Evolutionary conservation across 2,113 vertebrate genomes (phyloP).

Genomic region (Maccullochella peelii): DNA sequence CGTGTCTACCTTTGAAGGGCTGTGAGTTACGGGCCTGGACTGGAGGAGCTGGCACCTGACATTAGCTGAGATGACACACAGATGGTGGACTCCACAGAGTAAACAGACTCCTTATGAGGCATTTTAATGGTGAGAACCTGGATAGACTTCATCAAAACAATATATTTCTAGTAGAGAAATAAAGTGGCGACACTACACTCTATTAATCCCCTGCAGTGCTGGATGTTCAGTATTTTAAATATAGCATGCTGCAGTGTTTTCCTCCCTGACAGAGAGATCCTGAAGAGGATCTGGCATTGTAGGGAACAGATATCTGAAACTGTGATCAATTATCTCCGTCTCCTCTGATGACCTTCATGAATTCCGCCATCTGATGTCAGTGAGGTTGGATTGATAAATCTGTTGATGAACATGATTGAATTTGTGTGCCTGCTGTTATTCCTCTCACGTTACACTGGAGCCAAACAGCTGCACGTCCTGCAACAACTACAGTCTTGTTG

Average conservation of each 20-base stretch:
- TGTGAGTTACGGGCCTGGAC: background rate
- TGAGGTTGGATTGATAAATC: conserved; percentile 3
- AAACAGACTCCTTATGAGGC: background rate
- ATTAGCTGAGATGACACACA: background rate
- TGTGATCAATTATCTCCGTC: background rate
- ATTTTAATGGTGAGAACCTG: conserved; percentile 1
- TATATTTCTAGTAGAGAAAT: background rate
- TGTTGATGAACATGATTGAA: conserved; percentile 15
- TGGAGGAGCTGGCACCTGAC: background rate
- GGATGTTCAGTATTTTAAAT: background rate
- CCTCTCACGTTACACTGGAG: background rate
- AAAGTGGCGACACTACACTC: too few species aligned
- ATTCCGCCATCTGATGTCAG: background rate
- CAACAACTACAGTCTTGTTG: too few species aligned
- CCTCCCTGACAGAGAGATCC: background rate
- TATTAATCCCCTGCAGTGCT: background rate
- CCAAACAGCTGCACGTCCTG: background rate
- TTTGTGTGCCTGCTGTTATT: background rate
- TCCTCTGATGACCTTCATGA: conserved; percentile 31
- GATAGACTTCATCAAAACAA: background rate
- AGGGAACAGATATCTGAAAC: background rate
- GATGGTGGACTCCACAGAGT: background rate
- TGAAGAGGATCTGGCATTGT: background rate
- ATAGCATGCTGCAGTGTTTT: background rate
- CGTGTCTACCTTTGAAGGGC: background rate